These are phyloP conservation scores for Disparrhopalites patrizii DNA, from an alignment of 2,888 invertebrate species.

Conservation along the genomic window DNA sequence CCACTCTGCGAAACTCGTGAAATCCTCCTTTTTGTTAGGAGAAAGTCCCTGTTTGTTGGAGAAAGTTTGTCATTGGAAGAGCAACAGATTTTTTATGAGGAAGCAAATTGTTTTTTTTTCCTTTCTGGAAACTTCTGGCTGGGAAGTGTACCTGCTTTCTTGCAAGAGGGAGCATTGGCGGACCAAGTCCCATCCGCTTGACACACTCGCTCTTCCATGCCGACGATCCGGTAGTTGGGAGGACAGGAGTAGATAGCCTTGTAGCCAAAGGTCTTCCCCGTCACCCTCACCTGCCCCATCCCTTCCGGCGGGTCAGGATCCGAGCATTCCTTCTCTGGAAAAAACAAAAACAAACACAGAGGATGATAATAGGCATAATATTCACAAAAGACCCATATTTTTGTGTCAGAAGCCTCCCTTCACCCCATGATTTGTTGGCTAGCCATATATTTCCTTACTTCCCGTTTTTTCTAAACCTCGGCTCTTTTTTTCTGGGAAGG, in stretches of 20 bases:
- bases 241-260: conserved; percentile 81
- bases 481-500: background rate
- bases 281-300: conserved; percentile 70
- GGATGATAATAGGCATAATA: no score
- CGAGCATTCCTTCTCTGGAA: conserved; percentile 83
- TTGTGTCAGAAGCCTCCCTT: no score
- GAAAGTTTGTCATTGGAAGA: no score
- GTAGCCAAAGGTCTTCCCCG: conserved; percentile 76
- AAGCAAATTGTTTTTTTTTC: no score
- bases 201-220: conserved; percentile 78
- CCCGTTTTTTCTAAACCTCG: background rate
- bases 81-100: no score
- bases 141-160: conserved; percentile 68
- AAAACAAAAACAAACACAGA: background rate
- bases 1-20: no score
- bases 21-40: no score
- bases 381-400: no score
- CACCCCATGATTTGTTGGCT: background rate
- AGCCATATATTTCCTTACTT: background rate
- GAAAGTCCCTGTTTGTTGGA: no score
- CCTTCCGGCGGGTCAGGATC: conserved; percentile 67
- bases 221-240: conserved; percentile 81
- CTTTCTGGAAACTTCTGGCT: no score
- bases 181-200: conserved; percentile 83
- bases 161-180: conserved; percentile 76